A percentile compares a stretch with the other conserved stretches of the same genome.
Evolutionary conservation across 2,797 vertebrate species (phyloP).

Genomic region (Propithecus deckenii): DNA sequence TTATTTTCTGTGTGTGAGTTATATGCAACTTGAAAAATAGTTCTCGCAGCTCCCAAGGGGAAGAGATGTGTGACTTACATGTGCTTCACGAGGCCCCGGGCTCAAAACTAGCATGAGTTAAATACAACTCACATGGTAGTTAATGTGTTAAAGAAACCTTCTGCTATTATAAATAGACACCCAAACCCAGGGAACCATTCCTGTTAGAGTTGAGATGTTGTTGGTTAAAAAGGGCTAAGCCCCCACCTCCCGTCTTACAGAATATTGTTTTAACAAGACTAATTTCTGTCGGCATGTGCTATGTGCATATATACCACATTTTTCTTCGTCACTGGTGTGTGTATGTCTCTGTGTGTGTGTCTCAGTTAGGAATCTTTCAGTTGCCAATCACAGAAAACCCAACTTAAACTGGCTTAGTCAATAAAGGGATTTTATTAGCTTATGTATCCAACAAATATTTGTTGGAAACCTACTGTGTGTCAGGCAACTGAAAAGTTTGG

Average conservation of each 20-base stretch:
- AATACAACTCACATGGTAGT: too few relatives aligned
- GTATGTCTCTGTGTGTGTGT: background rate
- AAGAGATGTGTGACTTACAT: too few relatives aligned
- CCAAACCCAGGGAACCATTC: background rate
- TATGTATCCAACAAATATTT: background rate
- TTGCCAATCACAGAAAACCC: conserved; percentile 1
- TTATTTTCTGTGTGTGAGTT: too few relatives aligned
- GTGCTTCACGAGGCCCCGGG: too few relatives aligned
- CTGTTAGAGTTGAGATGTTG: background rate
- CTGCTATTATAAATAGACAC: conserved; percentile 13
- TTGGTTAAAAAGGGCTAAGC: background rate
- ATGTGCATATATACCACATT: background rate
- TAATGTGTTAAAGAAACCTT: background rate
- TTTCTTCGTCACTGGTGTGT: background rate
- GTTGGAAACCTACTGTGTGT: background rate
- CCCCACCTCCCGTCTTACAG: background rate
- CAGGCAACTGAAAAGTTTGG: background rate
- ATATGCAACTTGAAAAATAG: too few relatives aligned
- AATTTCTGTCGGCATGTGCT: background rate
- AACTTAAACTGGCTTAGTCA: background rate
- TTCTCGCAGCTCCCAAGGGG: too few relatives aligned
- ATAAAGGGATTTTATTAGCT: background rate
- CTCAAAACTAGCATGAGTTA: too few relatives aligned
- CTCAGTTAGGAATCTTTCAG: background rate
- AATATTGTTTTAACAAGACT: background rate